Evolutionary conservation across 2,888 invertebrate species (phyloP).

Genomic region (Hirudinaria manillensis): DNA sequence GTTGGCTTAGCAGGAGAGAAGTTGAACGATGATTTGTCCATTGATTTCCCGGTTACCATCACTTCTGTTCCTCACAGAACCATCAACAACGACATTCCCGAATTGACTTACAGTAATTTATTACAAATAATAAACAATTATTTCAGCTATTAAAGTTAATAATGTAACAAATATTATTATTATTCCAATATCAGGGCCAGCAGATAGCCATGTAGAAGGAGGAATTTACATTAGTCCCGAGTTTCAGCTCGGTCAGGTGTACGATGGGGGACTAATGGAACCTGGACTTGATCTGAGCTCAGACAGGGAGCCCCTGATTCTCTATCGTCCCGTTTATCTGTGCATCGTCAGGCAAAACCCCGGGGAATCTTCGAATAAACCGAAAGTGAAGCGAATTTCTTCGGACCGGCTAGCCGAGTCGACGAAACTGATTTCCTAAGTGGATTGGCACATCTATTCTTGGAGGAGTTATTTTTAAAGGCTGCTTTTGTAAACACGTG

Average conservation of each 20-base stretch:
- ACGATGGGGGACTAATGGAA: constrained; percentile 61
- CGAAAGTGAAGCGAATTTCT: background rate
- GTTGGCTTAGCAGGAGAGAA: constrained; percentile 67
- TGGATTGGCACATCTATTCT: background rate
- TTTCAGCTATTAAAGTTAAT: background rate
- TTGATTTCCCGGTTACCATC: constrained; percentile 70
- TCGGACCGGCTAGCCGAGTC: background rate
- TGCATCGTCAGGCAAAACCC: constrained; percentile 41
- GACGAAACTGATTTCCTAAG: constrained; percentile 7
- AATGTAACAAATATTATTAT: background rate
- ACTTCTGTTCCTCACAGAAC: constrained; percentile 65
- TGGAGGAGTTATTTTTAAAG: background rate
- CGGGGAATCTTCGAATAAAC: background rate
- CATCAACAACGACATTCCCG: constrained; percentile 49
- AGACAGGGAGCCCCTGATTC: constrained; percentile 57
- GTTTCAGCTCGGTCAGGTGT: constrained; percentile 72
- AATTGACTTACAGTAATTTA: constrained; percentile 63
- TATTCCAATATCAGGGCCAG: constrained; percentile 60
- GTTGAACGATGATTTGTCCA: constrained; percentile 66
- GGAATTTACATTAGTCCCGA: constrained; percentile 72
- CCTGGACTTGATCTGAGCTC: background rate
- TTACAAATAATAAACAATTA: background rate
- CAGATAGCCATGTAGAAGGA: constrained; percentile 69
- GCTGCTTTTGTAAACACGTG: constrained; percentile 7
- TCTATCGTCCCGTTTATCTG: constrained; percentile 60